Conservation (phyloP, 2,888 invertebrate species). For the Orchestes rusci region DNA sequence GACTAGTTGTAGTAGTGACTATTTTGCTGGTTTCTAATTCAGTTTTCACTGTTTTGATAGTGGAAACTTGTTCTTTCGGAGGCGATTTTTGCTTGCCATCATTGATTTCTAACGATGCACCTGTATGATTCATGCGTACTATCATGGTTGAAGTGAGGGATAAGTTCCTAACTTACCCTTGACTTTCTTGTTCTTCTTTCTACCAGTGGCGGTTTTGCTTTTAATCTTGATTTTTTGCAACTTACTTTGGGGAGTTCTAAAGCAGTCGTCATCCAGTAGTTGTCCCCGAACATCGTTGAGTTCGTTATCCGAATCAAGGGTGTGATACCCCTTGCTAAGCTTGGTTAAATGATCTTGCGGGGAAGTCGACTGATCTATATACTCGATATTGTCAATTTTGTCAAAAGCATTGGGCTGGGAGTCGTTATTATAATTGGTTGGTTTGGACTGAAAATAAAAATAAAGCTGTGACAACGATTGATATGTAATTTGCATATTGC, state of each 20-base stretch:
- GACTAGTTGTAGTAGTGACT: conserved; percentile 37
- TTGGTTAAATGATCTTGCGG: conserved; percentile 49
- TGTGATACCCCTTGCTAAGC: conserved; percentile 41
- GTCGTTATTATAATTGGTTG: conserved; percentile 7
- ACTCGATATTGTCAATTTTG: conserved; percentile 48
- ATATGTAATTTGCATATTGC: too few relatives aligned
- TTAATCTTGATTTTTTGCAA: conserved; percentile 29
- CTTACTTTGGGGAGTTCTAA: conserved; percentile 28
- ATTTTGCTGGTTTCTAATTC: conserved; percentile 37
- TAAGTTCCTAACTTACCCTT: conserved; percentile 27
- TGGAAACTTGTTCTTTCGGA: conserved; percentile 30
- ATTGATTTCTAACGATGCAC: too few relatives aligned
- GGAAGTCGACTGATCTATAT: conserved; percentile 62
- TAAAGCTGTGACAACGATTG: too few relatives aligned
- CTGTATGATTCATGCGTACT: too few relatives aligned
- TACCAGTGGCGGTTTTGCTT: conserved; percentile 30
- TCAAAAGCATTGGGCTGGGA: conserved; percentile 25
- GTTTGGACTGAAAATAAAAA: conserved; percentile 12
- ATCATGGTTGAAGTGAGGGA: too few relatives aligned
- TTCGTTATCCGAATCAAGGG: conserved; percentile 45
- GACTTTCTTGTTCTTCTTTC: conserved; percentile 33
- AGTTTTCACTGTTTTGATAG: conserved; percentile 33
- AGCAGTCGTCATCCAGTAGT: conserved; percentile 28
- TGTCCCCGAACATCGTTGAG: conserved; percentile 40
- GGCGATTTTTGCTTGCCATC: conserved; percentile 29